Evolutionary conservation across 2,797 vertebrate species (phyloP), one percentile per base, ranked within the genome.

Genomic region (Tragopan temminckii): DNA sequence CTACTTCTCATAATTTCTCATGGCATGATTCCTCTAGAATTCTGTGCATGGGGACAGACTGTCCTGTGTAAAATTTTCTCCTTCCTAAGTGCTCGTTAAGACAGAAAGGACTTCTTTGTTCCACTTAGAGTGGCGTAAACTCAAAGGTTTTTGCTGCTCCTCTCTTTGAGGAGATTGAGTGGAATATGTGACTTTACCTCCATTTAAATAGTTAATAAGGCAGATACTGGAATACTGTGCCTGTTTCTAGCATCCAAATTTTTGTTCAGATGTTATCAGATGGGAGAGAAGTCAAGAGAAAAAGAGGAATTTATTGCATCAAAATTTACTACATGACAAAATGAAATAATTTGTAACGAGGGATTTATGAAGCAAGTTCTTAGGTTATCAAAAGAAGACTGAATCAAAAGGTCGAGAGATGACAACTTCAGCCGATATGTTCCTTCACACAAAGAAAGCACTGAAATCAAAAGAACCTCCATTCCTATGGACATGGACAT

Each of bases 291-390:
- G 78, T 87, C 43, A 29, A 48, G 31, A 27, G 3, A 1, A 50
- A 67, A 79, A 85, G 43, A 38, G 68, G 1, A 16, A 84, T 91
- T 80, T 78, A 80, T 83, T 75, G 63, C 77, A 88, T 59, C 0
- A 2, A 58, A 62, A 27, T 69, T 38, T 69, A 66, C 78, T 72
- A 63, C 59, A 62, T 16, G 33, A 80, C 89, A 89, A 90, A 94
- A 94, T 82, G 85, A 95, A 95, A 96, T 91, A 85, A 89, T 89
- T 88, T 78, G 52, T 40, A 42, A 64, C 72, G 76, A 90, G 52
- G 40, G 90, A 96, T 93, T 95, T 95, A 94, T 81, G 88, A 79
- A 83, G 36, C 40, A 52, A 90, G 90, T 80, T 85, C 90, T 89
- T 89, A 89, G 90, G 85, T 92, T 97, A 95, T 95, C 92, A 74